These are phyloP conservation scores for Pelodiscus sinensis DNA, from an alignment of 2,113 vertebrate genomes.

Conservation along the genomic window DNA sequence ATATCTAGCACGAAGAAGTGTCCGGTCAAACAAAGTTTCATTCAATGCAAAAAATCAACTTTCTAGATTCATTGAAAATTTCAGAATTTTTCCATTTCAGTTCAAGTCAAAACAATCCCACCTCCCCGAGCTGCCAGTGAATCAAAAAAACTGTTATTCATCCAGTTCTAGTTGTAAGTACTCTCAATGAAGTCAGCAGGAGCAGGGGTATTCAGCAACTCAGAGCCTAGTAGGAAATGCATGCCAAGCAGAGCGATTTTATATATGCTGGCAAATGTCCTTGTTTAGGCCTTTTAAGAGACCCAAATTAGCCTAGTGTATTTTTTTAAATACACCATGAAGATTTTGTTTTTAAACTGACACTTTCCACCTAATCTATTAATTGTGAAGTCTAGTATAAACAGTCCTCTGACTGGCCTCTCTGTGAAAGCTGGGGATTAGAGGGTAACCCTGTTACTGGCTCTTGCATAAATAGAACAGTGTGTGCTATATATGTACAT, in stretches of 20 bases:
- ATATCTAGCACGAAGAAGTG: not conserved
- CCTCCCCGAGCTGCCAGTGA: constrained; percentile 3
- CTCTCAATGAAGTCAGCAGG: not conserved
- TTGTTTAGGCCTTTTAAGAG: constrained; percentile 42
- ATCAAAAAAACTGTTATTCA: not conserved
- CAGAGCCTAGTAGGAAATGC: constrained; percentile 28
- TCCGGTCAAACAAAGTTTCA: not conserved
- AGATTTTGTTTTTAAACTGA: constrained; percentile 55
- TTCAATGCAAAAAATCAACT: not conserved
- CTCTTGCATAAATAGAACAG: constrained; percentile 32
- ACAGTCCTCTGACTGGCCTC: constrained; percentile 42
- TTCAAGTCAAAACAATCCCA: constrained; percentile 2
- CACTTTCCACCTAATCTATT: constrained; percentile 60
- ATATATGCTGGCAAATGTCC: not conserved
- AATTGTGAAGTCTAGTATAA: constrained; percentile 57
- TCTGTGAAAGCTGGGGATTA: constrained; percentile 44
- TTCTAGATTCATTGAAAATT: constrained; percentile 12
- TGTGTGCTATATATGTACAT: not conserved
- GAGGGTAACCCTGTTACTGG: constrained; percentile 35
- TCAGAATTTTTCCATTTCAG: constrained; percentile 10
- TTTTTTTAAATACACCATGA: constrained; percentile 43
- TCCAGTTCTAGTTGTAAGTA: not conserved
- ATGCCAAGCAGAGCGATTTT: constrained; percentile 52
- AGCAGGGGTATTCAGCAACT: constrained; percentile 4
- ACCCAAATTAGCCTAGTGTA: constrained; percentile 14